These are phyloP conservation scores for Protodeltote pygarga DNA, from an alignment of 2,888 invertebrate species.

Conservation along the genomic window DNA sequence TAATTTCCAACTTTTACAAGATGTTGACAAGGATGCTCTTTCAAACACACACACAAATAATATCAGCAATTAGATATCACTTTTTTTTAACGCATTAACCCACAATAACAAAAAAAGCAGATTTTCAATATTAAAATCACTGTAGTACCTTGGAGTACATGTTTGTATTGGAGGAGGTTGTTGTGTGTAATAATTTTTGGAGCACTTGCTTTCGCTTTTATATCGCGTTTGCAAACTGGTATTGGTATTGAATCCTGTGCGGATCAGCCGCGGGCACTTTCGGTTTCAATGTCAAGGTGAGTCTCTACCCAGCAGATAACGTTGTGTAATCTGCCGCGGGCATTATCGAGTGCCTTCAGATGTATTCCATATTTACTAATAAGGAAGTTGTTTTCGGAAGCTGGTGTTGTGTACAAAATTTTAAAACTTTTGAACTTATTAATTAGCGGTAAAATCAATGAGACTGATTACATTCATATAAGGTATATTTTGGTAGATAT, in stretches of 20 bases:
- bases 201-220: slow-evolving; percentile 78
- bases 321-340: slow-evolving; percentile 57
- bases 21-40: no score
- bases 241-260: slow-evolving; percentile 61
- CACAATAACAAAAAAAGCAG: not conserved
- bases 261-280: slow-evolving; percentile 64
- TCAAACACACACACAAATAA: no score
- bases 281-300: slow-evolving; percentile 79
- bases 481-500: slow-evolving; percentile 1
- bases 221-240: slow-evolving; percentile 74
- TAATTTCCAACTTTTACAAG: no score
- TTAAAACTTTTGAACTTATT: slow-evolving; percentile 1
- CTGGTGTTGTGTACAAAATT: slow-evolving; percentile 15
- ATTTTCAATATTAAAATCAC: slow-evolving; percentile 35
- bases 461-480: not conserved
- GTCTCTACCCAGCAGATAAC: slow-evolving; percentile 48
- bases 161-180: slow-evolving; percentile 73
- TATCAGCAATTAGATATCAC: no score
- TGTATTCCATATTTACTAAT: slow-evolving; percentile 25
- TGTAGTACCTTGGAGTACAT: slow-evolving; percentile 80
- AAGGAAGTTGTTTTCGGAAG: slow-evolving; percentile 59
- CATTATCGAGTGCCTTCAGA: slow-evolving; percentile 20
- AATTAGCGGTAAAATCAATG: slow-evolving; percentile 2
- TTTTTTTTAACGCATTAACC: not conserved
- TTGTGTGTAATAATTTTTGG: slow-evolving; percentile 76